phyloP scores from a whole-genome alignment of 2,888 invertebrate species.

The Abrostola triplasia region DNA sequence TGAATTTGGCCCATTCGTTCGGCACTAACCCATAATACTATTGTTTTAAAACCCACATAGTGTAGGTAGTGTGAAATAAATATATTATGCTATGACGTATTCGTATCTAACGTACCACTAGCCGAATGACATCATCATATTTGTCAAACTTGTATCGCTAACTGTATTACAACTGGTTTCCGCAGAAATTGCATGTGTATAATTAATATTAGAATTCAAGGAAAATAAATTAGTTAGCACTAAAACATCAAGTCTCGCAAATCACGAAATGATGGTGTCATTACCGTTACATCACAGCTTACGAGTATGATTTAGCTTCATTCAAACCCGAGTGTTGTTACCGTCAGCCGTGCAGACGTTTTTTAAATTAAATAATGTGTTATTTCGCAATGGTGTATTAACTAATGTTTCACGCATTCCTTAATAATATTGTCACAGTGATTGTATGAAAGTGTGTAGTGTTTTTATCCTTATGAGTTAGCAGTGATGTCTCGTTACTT shows the following conservation, averaged over 20 bases:
- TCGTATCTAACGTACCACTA: constrained; percentile 17
- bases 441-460: not conserved
- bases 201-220: constrained; percentile 9
- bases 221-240: constrained; percentile 19
- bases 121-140: constrained; percentile 33
- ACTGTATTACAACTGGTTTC: constrained; percentile 13
- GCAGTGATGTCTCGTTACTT: constrained; percentile 35
- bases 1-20: not conserved
- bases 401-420: constrained; percentile 1
- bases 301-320: constrained; percentile 67
- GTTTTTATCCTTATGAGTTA: not conserved
- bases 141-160: constrained; percentile 11
- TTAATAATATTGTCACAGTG: not conserved
- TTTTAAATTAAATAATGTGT: constrained; percentile 7
- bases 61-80: constrained; percentile 46
- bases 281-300: constrained; percentile 70
- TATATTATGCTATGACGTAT: constrained; percentile 39
- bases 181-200: constrained; percentile 8
- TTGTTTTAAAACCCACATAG: constrained; percentile 24
- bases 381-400: constrained; percentile 2
- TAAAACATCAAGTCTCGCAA: constrained; percentile 57
- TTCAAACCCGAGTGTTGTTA: constrained; percentile 62
- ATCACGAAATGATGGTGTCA: constrained; percentile 61
- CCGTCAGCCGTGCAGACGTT: constrained; percentile 24
- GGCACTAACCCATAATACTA: constrained; percentile 6